Conservation (phyloP, 1,140 invertebrate genomes). For the Bombus confusus region DNA sequence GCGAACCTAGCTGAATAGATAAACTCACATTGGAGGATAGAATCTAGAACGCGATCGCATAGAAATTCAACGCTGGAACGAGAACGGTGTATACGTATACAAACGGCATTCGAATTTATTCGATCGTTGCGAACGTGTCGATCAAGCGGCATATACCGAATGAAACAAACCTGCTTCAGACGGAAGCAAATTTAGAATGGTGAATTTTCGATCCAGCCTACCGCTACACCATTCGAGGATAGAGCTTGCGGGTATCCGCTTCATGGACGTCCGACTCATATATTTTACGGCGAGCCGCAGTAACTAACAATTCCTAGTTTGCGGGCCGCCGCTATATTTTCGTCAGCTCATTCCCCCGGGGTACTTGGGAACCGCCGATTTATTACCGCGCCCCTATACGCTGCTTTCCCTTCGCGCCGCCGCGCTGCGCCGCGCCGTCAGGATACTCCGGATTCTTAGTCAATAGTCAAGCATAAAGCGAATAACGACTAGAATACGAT, state of each 20-base stretch:
- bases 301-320: conserved; percentile 77
- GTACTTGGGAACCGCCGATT: conserved; percentile 63
- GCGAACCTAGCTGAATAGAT: background rate
- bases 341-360: conserved; percentile 69
- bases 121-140: conserved; percentile 19
- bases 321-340: conserved; percentile 72
- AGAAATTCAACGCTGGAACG: background rate
- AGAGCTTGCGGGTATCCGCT: conserved; percentile 66
- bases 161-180: background rate
- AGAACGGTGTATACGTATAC: background rate
- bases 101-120: conserved; percentile 22
- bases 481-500: conserved; percentile 14
- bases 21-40: background rate
- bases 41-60: background rate
- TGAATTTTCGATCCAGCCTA: conserved; percentile 60
- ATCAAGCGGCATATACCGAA: conserved; percentile 6
- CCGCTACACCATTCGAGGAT: conserved; percentile 52
- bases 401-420: background rate
- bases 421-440: background rate
- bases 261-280: conserved; percentile 65
- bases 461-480: conserved; percentile 44
- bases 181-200: conserved; percentile 42
- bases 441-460: conserved; percentile 38
- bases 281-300: conserved; percentile 68
- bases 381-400: conserved; percentile 42